Evolutionary conservation across 2,113 vertebrate genomes (phyloP).

Genomic region (Datnioides undecimradiatus): DNA sequence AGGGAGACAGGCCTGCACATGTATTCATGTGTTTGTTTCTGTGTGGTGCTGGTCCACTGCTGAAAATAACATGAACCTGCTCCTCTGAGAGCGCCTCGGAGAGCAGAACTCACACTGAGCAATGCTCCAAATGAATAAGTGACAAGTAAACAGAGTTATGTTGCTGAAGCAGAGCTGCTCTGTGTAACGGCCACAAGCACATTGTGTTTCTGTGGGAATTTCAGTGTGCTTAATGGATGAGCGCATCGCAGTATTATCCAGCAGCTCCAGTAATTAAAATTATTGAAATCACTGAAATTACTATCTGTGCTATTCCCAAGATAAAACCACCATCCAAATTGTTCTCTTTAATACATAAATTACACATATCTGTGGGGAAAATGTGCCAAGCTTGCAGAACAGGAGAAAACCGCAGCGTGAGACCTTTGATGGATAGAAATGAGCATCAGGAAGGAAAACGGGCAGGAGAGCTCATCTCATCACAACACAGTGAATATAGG

Average conservation of each 20-base stretch:
- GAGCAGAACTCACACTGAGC: not conserved
- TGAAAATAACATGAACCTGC: not conserved
- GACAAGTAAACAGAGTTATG: not conserved
- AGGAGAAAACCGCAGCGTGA: constrained; percentile 6
- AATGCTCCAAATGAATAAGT: not conserved
- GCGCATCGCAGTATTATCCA: constrained; percentile 28
- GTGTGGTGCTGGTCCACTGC: not conserved
- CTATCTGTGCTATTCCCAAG: constrained; percentile 33
- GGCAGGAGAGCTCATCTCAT: not conserved
- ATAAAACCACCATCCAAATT: constrained; percentile 29
- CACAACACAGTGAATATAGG: not conserved
- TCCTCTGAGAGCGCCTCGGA: not conserved
- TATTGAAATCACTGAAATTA: constrained; percentile 55
- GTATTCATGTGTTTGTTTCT: no score
- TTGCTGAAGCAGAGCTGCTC: not conserved
- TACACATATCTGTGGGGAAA: constrained; percentile 23
- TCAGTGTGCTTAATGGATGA: constrained; percentile 41
- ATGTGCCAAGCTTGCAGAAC: constrained; percentile 28
- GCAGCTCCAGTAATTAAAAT: constrained; percentile 46
- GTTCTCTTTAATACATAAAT: constrained; percentile 54
- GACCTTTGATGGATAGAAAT: constrained; percentile 6
- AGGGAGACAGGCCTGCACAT: not conserved
- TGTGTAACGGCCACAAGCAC: not conserved
- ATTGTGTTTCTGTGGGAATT: constrained; percentile 23
- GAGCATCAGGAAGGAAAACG: not conserved